Conservation (phyloP, 2,113 vertebrate genomes). For the Pogona vitticeps region DNA sequence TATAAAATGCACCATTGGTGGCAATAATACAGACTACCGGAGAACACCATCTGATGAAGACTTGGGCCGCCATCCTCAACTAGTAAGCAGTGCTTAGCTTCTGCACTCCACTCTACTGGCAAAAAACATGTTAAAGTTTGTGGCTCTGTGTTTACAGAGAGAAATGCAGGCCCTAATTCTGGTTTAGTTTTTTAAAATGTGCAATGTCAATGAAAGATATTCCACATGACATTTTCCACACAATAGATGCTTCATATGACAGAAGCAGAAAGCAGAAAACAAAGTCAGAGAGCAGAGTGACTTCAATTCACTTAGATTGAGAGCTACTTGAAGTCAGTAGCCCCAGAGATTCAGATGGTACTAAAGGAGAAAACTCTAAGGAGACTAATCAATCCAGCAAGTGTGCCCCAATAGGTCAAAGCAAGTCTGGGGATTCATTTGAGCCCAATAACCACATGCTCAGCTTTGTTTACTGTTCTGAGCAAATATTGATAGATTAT, state of each 20-base stretch:
- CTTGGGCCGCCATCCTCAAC: constrained; percentile 76
- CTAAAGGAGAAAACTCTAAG: too few relatives aligned
- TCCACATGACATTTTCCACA: background rate
- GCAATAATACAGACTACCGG: constrained; percentile 76
- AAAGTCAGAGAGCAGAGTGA: background rate
- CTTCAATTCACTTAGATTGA: background rate
- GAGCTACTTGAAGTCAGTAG: too few relatives aligned
- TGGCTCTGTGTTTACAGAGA: background rate
- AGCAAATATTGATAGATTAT: too few relatives aligned
- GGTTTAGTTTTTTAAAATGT: background rate
- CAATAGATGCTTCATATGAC: background rate
- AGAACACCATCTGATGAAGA: constrained; percentile 76
- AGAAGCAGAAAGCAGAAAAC: background rate
- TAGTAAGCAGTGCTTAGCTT: constrained; percentile 72
- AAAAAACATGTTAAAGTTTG: background rate
- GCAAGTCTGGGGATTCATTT: background rate
- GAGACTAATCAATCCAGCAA: background rate
- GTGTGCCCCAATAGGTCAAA: background rate
- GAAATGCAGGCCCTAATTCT: background rate
- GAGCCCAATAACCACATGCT: background rate
- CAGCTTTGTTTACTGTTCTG: too few relatives aligned
- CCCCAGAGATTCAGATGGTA: too few relatives aligned
- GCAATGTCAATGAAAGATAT: background rate
- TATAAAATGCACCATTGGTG: constrained; percentile 68
- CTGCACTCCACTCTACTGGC: accelerated